A percentile compares a stretch with the other conserved stretches of the same genome.
Evolutionary conservation across 2,888 invertebrate species (phyloP).

Genomic region (Drosophila suboccidentalis): DNA sequence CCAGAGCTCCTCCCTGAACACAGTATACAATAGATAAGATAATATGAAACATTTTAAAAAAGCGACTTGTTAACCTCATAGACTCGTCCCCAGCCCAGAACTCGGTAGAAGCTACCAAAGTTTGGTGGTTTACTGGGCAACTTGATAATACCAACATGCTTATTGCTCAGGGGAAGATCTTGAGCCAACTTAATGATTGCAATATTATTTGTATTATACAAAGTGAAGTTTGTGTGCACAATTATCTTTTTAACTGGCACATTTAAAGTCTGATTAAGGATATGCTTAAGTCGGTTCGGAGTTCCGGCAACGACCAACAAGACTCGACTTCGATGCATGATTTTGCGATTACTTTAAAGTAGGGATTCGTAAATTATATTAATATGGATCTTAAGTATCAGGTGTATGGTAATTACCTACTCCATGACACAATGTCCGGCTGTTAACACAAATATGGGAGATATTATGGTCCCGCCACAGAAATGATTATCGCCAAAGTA

Average conservation of each 20-base stretch:
- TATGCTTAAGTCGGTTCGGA: slow-evolving; percentile 39
- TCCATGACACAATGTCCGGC: slow-evolving; percentile 63
- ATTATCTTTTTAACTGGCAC: slow-evolving; percentile 38
- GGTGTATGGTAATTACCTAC: slow-evolving; percentile 42
- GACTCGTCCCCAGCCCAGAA: slow-evolving; percentile 64
- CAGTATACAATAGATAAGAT: not conserved
- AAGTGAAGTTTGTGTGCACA: slow-evolving; percentile 51
- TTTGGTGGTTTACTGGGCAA: slow-evolving; percentile 30
- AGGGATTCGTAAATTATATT: not conserved
- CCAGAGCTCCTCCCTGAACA: slow-evolving; percentile 45
- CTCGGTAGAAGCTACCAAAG: slow-evolving; percentile 7
- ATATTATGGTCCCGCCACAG: slow-evolving; percentile 59
- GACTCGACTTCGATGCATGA: slow-evolving; percentile 37
- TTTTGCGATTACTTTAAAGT: slow-evolving; percentile 46
- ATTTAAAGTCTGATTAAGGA: not conserved
- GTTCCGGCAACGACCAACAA: slow-evolving; percentile 59
- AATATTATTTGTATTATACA: slow-evolving; percentile 58
- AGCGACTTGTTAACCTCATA: slow-evolving; percentile 18
- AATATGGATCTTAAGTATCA: not conserved
- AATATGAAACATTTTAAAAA: not conserved
- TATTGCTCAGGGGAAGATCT: slow-evolving; percentile 13
- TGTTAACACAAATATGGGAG: slow-evolving; percentile 48
- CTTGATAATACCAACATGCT: slow-evolving; percentile 5
- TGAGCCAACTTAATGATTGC: slow-evolving; percentile 35
- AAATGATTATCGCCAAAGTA: slow-evolving; percentile 68